Evolutionary conservation across 2,797 vertebrate species (phyloP).

Genomic region (Sebastes minor): DNA sequence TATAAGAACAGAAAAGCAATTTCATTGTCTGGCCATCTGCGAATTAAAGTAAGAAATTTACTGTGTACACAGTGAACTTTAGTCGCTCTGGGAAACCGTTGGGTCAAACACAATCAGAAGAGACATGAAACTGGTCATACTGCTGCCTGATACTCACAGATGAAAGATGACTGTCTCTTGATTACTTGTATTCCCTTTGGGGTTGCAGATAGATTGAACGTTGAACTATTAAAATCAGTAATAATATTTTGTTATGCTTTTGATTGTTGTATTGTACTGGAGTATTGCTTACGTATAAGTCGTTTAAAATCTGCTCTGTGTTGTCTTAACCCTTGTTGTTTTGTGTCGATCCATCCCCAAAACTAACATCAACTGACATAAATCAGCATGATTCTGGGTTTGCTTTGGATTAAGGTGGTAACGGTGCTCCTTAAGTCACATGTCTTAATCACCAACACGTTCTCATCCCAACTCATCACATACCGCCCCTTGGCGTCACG

Average conservation of each 20-base stretch:
- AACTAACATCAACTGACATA: neutral
- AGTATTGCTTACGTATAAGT: neutral
- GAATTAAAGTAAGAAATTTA: conserved; percentile 64
- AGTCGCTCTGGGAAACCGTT: conserved; percentile 34
- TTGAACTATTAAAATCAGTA: conserved; percentile 15
- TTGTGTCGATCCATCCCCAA: neutral
- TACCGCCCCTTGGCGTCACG: no score
- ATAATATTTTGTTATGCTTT: conserved; percentile 28
- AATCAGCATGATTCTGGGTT: neutral
- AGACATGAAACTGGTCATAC: conserved; percentile 36
- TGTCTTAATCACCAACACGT: neutral
- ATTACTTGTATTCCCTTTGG: conserved; percentile 40
- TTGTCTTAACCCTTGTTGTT: neutral
- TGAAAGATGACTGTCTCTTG: conserved; percentile 8
- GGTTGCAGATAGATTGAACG: conserved; percentile 5
- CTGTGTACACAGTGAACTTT: conserved; percentile 29
- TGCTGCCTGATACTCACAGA: conserved; percentile 9
- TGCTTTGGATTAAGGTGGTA: neutral
- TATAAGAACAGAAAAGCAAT: conserved; percentile 57
- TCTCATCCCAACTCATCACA: no score
- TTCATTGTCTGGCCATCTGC: conserved; percentile 43
- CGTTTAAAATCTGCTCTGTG: neutral
- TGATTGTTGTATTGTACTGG: neutral
- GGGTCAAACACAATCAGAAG: conserved; percentile 20
- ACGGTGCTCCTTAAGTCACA: neutral